Conservation (phyloP, 2,113 vertebrate genomes). For the Tetrax tetrax region DNA sequence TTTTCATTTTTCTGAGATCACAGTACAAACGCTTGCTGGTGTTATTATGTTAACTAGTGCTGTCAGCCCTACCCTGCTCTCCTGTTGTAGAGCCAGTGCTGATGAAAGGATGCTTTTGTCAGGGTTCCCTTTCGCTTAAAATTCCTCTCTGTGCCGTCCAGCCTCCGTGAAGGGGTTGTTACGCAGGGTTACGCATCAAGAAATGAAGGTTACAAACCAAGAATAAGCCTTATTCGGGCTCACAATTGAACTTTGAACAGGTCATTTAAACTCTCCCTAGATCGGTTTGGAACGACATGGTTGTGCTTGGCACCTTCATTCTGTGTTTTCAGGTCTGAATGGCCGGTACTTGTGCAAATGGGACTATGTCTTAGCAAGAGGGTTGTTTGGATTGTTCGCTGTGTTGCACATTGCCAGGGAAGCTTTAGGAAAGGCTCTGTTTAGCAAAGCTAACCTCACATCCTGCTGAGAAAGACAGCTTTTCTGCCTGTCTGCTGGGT, state of each 20-base stretch:
- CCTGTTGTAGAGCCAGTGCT: not conserved
- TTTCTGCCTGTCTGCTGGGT: not conserved
- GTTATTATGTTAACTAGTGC: not conserved
- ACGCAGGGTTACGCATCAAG: rapidly evolving
- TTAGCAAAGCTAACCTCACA: not conserved
- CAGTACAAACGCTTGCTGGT: not conserved
- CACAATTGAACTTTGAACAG: rapidly evolving
- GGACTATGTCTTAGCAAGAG: not conserved
- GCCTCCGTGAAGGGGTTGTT: not conserved
- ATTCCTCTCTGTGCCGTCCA: not conserved
- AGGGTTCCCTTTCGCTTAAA: not conserved
- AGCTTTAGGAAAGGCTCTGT: not conserved
- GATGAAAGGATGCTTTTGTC: not conserved
- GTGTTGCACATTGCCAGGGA: not conserved
- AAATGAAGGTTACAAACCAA: not conserved
- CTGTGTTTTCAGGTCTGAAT: not conserved
- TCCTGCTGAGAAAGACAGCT: not conserved
- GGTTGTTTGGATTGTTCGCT: not conserved
- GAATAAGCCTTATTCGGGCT: not conserved
- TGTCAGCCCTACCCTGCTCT: not conserved
- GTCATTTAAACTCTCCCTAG: not conserved
- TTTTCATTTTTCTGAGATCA: not conserved
- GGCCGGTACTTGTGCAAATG: not conserved
- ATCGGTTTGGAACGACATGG: not conserved
- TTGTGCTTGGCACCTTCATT: not conserved